These are phyloP conservation scores for Nibea albiflora DNA, from an alignment of 2,113 vertebrate species.

Conservation along the genomic window DNA sequence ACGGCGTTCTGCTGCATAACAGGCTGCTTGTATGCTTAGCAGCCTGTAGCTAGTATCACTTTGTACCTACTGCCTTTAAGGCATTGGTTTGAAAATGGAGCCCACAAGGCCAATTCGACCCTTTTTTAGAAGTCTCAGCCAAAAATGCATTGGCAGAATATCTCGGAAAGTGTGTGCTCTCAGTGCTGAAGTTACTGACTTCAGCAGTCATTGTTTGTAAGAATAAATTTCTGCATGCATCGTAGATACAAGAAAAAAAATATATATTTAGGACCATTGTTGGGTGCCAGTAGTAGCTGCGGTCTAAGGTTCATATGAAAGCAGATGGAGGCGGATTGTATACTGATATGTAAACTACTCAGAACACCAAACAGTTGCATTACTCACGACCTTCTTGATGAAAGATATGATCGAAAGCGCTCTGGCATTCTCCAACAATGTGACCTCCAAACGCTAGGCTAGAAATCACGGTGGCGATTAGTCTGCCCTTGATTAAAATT, in stretches of 20 bases:
- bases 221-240: slow-evolving; percentile 10
- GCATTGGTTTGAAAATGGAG: slow-evolving; percentile 29
- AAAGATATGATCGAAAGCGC: slow-evolving; percentile 8
- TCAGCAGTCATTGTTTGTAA: background rate
- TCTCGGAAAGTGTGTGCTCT: background rate
- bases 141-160: slow-evolving; percentile 22
- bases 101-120: slow-evolving; percentile 27
- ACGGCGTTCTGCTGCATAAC: slow-evolving; percentile 43
- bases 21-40: slow-evolving; percentile 32
- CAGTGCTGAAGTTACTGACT: background rate
- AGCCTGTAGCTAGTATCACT: slow-evolving; percentile 32
- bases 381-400: slow-evolving; percentile 30
- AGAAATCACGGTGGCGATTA: background rate
- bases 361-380: slow-evolving; percentile 25
- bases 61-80: slow-evolving; percentile 46
- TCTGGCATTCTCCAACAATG: background rate
- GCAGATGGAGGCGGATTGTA: slow-evolving; percentile 54
- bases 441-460: slow-evolving; percentile 4
- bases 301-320: slow-evolving; percentile 43
- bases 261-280: slow-evolving; percentile 43
- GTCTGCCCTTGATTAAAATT: slow-evolving; percentile 26
- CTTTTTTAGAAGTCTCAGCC: slow-evolving; percentile 20
- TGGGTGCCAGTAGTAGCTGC: slow-evolving; percentile 5
- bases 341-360: slow-evolving; percentile 36
- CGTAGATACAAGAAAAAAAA: slow-evolving; percentile 13